Evolutionary conservation across 1,140 invertebrate species (phyloP).

Genomic region (Whitmania pigra): DNA sequence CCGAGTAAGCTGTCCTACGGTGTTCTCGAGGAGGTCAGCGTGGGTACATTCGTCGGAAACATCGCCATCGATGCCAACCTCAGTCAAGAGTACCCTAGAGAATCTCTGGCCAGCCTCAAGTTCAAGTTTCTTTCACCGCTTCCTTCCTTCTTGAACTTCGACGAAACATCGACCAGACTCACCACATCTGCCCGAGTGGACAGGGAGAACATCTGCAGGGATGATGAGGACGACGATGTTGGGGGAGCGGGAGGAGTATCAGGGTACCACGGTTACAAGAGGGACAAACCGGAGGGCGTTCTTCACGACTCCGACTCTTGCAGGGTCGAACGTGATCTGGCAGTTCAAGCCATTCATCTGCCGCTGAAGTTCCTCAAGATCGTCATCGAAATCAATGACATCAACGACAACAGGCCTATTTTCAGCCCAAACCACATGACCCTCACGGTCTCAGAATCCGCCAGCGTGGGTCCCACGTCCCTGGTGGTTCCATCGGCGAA

Average conservation of each 20-base stretch:
- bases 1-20: not conserved
- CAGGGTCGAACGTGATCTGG: slow-evolving; percentile 17
- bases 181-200: not conserved
- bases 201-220: not conserved
- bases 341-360: slow-evolving; percentile 18
- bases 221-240: not conserved
- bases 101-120: not conserved
- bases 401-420: slow-evolving; percentile 34
- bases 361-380: slow-evolving; percentile 24
- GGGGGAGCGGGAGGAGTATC: not conserved
- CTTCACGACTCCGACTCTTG: not conserved
- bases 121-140: not conserved
- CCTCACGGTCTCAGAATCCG: slow-evolving; percentile 79
- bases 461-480: slow-evolving; percentile 55
- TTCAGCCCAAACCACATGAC: slow-evolving; percentile 50
- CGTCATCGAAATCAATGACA: slow-evolving; percentile 46
- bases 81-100: not conserved
- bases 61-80: slow-evolving; percentile 2
- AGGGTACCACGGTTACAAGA: not conserved
- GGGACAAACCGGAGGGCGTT: not conserved
- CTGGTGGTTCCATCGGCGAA: slow-evolving; percentile 52
- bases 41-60: slow-evolving; percentile 5
- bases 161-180: not conserved
- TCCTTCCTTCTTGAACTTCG: not conserved
- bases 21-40: not conserved